These are phyloP conservation scores for Agraylea sexmaculata DNA, from an alignment of 1,140 invertebrate species.

Conservation along the genomic window DNA sequence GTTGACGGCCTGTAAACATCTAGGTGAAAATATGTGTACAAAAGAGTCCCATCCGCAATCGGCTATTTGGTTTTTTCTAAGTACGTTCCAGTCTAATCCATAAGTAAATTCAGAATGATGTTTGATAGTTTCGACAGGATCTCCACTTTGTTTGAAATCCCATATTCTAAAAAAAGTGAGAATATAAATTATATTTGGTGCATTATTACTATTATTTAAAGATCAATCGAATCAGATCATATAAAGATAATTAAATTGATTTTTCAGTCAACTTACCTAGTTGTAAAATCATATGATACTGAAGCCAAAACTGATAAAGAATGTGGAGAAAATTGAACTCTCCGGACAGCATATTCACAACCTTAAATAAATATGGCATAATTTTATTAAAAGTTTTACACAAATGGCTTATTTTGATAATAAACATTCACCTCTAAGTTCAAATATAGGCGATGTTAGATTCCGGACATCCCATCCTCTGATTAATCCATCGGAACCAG, in stretches of 20 bases:
- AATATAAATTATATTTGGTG: not conserved
- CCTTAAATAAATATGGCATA: constrained; percentile 36
- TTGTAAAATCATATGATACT: constrained; percentile 69
- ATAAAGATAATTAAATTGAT: constrained; percentile 3
- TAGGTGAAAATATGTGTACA: constrained; percentile 51
- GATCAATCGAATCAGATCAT: too few species aligned
- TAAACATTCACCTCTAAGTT: constrained; percentile 42
- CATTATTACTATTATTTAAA: too few species aligned
- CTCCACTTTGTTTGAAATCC: constrained; percentile 52
- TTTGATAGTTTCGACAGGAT: constrained; percentile 53
- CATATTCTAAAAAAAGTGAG: constrained; percentile 49
- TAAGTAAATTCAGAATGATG: constrained; percentile 76
- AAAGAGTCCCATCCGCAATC: constrained; percentile 73
- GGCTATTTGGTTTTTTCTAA: constrained; percentile 54
- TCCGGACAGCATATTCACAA: constrained; percentile 63
- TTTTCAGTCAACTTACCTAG: constrained; percentile 43
- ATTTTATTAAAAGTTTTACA: too few species aligned
- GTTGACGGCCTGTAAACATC: constrained; percentile 20
- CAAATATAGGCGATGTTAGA: constrained; percentile 52
- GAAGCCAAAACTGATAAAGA: constrained; percentile 54
- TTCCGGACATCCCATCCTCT: constrained; percentile 66
- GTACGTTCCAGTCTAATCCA: constrained; percentile 65
- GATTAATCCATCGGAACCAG: constrained; percentile 63
- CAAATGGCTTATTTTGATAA: too few species aligned
- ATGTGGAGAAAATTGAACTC: constrained; percentile 66